Evolutionary conservation across 2,797 vertebrate genomes (phyloP), one percentile per base, ranked within the genome.

Genomic region (Phaenicophaeus curvirostris): DNA sequence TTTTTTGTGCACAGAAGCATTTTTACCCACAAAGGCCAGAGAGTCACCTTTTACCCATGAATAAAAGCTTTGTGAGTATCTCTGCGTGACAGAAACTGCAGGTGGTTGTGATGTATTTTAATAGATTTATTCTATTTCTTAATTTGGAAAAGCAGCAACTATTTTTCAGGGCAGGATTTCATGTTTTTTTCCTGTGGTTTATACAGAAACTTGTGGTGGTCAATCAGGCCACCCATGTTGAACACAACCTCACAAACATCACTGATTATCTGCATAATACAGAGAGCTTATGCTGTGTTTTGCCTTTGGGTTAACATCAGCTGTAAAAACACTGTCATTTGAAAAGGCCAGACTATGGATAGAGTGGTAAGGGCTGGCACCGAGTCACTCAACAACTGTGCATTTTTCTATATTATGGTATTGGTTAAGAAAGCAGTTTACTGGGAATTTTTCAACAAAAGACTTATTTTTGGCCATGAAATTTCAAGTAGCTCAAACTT

Each of bases 221-320:
- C 77, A 61, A 9, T 77, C 69, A 67, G 77, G 71, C 92, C 68
- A 81, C 81, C 74, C 65, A 76, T 50, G 59, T 63, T 71, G 83
- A 46, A 51, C n/a, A 68, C 19, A 90, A 78, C 55, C 18, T 88
- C 67, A 35, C 42, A 66, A 87, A 85, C 28, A 79, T 67, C 63
- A 53, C 51, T 2, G 13, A 63, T 90, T 28, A 85, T 69, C 74
- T 90, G 68, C 13, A 3, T 59, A 81, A 55, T 18, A 72, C 59
- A 79, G 77, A 88, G 62, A 92, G 67, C 5, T 72, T 55, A 24
- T 0, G 4, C 6, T 66, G 25, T 69, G 24, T 59, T 94, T 91
- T 94, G 67, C 55, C 63, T 88, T 88, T 69, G n/a, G 11, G 48
- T 91, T 93, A 89, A 54, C 23, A 19, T 90, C 80, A 93, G 41